Percentiles rank a stretch among this genome's conserved stretches.
Conservation (phyloP, 2,113 vertebrate genomes). For the Glaucomys volans region DNA sequence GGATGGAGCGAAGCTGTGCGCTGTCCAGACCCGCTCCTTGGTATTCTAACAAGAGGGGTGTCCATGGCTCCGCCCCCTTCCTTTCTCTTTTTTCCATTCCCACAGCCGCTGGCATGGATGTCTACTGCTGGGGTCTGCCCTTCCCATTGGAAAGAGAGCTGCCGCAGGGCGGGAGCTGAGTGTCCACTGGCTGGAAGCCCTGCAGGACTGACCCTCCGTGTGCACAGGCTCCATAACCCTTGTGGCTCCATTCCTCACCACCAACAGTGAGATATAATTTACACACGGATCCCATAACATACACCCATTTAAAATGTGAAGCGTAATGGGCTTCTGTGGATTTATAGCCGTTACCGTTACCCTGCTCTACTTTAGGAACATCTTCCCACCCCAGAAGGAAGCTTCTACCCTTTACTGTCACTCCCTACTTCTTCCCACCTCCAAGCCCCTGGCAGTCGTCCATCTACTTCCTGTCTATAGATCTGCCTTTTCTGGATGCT, state of each 20-base stretch:
- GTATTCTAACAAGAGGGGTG: neutral
- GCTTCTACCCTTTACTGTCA: neutral
- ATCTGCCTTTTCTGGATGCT: neutral
- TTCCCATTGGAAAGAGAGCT: fast-evolving
- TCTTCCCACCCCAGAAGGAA: neutral
- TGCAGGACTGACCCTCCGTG: fast-evolving
- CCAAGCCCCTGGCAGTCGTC: neutral
- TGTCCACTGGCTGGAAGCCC: fast-evolving
- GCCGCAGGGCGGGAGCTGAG: too few species aligned
- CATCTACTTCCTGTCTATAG: neutral
- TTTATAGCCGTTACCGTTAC: neutral
- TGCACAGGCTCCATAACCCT: too few species aligned
- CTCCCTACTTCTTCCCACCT: neutral
- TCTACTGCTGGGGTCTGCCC: fast-evolving
- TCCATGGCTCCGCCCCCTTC: neutral
- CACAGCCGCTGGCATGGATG: fast-evolving
- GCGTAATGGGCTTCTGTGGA: neutral
- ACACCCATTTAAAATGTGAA: neutral
- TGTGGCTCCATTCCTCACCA: neutral
- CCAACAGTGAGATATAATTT: neutral
- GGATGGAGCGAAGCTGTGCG: too few species aligned
- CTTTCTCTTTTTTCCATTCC: neutral
- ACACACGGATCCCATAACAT: neutral
- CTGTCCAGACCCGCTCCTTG: neutral
- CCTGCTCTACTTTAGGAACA: neutral